phyloP scores from a whole-genome alignment of 2,888 invertebrate genomes.

The Cheilosia variabilis region DNA sequence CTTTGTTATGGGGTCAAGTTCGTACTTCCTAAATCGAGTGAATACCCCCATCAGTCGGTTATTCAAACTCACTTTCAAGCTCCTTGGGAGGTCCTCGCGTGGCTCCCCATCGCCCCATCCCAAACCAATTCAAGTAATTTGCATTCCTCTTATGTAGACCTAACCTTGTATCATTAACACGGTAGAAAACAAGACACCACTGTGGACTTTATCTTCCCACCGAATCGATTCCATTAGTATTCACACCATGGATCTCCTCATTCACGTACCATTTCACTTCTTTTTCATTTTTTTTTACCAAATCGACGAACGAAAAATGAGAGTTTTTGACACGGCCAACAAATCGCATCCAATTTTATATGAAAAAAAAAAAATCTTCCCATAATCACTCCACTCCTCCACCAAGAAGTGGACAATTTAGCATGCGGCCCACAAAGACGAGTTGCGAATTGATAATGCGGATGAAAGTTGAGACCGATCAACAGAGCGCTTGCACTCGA shows the following conservation, averaged over 20 bases:
- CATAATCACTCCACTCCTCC: constrained; percentile 39
- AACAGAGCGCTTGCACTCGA: constrained; percentile 21
- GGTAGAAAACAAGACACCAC: constrained; percentile 20
- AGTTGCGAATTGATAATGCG: constrained; percentile 63
- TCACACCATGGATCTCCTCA: constrained; percentile 47
- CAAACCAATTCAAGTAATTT: constrained; percentile 6
- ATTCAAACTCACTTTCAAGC: constrained; percentile 25
- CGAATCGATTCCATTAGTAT: constrained; percentile 46
- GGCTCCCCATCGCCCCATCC: not conserved
- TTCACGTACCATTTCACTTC: constrained; percentile 62
- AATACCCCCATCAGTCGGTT: constrained; percentile 24
- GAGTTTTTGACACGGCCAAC: constrained; percentile 37
- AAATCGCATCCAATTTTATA: constrained; percentile 55
- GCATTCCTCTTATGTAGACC: not conserved
- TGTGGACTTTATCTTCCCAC: constrained; percentile 7
- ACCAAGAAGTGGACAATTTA: constrained; percentile 31
- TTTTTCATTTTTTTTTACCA: not conserved
- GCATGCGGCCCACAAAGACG: constrained; percentile 28
- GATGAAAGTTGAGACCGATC: constrained; percentile 65
- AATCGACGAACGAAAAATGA: constrained; percentile 44
- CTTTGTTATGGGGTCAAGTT: not conserved
- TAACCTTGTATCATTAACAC: constrained; percentile 20
- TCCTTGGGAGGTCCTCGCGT: not conserved
- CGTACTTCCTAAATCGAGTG: constrained; percentile 1
- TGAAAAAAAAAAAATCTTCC: constrained; percentile 41